Base-by-base conservation (phyloP, 2,113 vertebrate genomes). In the Rhegmatorhina hoffmannsi region DNA sequence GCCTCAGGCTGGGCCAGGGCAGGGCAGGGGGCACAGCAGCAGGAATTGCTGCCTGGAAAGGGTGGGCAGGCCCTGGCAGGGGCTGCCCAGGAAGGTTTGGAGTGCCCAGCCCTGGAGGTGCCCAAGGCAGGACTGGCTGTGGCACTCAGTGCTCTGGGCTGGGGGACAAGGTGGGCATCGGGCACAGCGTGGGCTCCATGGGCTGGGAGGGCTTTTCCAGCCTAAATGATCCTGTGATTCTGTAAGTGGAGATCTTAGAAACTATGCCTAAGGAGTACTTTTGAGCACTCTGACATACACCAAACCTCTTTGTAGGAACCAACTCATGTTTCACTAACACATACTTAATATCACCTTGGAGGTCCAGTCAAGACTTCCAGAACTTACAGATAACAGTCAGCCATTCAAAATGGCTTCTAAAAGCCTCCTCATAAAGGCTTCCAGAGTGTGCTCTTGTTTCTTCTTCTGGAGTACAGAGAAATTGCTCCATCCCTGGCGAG, bases 391-490 rank as follows among this genome's bases (percentile, higher is more conserved):
- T 3, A 80, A 66, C 40, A 25, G n/a, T 34, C 77, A 62, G 66
- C 70, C 87, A 58, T 90, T 58, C 70, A 69, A 89, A 84, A 84
- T 43, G 76, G 80, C 75, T 70, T 47, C 74, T 20, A 16, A 73
- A 75, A 76, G 21, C 82, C 59, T 76, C 66, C 53, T 77, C 59
- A 64, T 4, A 63, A 69, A 72, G 21, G 58, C 68, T 82, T 56
- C 89, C 87, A 72, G 59, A 31, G 43, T 2, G 0, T 13, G 46
- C 25, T 66, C 36, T 33, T 66, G 63, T 6, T 59, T 55, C 55
- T 16, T 16, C 26, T 66, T 52, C 10, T 82, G 49, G 56, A 81
- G 70, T 3, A 38, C 63, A 68, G 85, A 47, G 80, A 24, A 83
- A n/a, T 4, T 15, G 53, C 40, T 21, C 84, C 76, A 17, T 46